These are phyloP conservation scores for Keiferia lycopersicella DNA, from an alignment of 2,888 invertebrate genomes.

Conservation along the genomic window DNA sequence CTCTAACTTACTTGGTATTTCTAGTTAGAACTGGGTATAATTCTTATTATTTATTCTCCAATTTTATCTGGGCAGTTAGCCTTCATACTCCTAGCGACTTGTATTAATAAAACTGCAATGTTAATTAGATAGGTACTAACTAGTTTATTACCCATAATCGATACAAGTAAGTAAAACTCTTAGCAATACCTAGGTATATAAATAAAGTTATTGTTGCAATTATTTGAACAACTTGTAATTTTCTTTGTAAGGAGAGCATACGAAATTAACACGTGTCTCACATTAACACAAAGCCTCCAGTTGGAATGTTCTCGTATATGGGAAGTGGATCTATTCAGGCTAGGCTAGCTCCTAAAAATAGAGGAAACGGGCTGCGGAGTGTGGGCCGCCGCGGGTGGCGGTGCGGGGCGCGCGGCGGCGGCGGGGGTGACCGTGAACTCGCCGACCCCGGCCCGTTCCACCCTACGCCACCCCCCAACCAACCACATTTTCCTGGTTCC, in stretches of 20 bases:
- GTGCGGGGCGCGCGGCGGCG: constrained; percentile 38
- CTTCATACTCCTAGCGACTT: no score
- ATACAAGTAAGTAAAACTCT: no score
- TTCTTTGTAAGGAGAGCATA: background rate
- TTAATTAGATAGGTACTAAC: no score
- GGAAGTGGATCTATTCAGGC: constrained; percentile 29
- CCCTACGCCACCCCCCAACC: constrained; percentile 37
- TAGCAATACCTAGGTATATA: no score
- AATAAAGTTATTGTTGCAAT: no score
- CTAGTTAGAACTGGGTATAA: no score
- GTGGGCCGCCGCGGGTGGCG: constrained; percentile 39
- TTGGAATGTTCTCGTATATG: background rate
- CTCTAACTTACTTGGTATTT: no score
- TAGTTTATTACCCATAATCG: no score
- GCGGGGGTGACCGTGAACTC: constrained; percentile 70
- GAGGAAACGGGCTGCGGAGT: constrained; percentile 39
- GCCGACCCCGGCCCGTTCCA: constrained; percentile 59
- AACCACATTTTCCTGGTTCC: constrained; percentile 20
- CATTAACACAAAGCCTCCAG: background rate
- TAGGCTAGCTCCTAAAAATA: constrained; percentile 59
- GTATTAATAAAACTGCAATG: no score
- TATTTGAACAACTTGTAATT: no score
- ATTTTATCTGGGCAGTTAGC: no score
- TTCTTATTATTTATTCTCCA: no score
- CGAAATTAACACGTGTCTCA: background rate